Conservation (phyloP, 2,113 vertebrate genomes). For the Phycodurus eques region DNA sequence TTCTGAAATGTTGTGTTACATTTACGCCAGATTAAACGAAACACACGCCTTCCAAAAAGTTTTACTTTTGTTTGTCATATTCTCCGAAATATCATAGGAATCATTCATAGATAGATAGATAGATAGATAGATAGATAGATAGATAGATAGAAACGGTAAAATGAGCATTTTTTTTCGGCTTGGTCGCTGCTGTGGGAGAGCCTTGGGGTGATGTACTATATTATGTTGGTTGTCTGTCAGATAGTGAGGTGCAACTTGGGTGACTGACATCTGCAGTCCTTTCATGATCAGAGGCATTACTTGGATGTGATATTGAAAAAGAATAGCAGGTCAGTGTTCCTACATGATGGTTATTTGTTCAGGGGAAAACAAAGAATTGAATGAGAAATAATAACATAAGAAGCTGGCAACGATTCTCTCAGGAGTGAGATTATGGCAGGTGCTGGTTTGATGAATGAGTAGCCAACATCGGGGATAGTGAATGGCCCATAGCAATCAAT, state of each 20-base stretch:
- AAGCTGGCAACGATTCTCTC: slow-evolving; percentile 42
- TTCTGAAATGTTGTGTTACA: too few species aligned
- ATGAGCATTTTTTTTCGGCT: slow-evolving; percentile 23
- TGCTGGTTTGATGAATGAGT: slow-evolving; percentile 66
- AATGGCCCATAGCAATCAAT: slow-evolving; percentile 65
- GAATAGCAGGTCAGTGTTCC: slow-evolving; percentile 36
- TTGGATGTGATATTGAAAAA: slow-evolving; percentile 26
- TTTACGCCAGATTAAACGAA: too few species aligned
- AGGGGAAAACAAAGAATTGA: slow-evolving; percentile 39
- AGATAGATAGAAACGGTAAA: not conserved
- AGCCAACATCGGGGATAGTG: slow-evolving; percentile 37
- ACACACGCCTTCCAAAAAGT: too few species aligned
- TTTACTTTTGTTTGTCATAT: too few species aligned
- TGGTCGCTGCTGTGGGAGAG: slow-evolving; percentile 33
- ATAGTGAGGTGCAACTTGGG: slow-evolving; percentile 25
- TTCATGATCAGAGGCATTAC: slow-evolving; percentile 29
- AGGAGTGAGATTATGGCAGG: slow-evolving; percentile 57
- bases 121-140: too few species aligned
- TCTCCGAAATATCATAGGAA: too few species aligned
- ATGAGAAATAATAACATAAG: not conserved
- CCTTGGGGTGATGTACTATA: slow-evolving; percentile 47
- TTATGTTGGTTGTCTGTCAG: slow-evolving; percentile 37
- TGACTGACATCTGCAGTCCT: slow-evolving; percentile 26
- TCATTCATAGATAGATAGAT: too few species aligned
- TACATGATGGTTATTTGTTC: slow-evolving; percentile 48